Base-by-base conservation (phyloP, 2,888 invertebrate genomes). In the Alviniconcha strummeri region DNA sequence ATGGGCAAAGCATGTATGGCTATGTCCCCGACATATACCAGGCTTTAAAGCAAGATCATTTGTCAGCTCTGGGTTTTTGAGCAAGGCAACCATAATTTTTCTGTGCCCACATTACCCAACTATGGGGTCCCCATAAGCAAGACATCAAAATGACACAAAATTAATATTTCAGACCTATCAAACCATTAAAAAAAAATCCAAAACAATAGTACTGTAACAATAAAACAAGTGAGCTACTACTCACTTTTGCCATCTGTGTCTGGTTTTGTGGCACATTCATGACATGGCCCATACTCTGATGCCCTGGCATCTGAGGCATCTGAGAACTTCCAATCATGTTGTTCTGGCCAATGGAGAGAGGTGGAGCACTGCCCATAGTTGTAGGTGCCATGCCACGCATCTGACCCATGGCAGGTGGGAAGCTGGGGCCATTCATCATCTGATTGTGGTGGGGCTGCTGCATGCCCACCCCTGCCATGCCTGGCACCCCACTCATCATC, bases 401-500 rank as follows among this genome's bases (percentile, higher is more conserved):
- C 78, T 86, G 88, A 17, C 85, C 89, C 85, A 88, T 83, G 85
- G 89, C 88, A 76, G 87, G 86, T 87, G 90, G 88, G 85, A 89
- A 89, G 82, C 90, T 91, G 81, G 92, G 93, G 86, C 93, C 93
- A 89, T 93, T 93, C 87, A 93, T 89, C 88, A 91, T 89, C 83
- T 89, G 90, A 88, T 90, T 90, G 71, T 78, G 83, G 60, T 79
- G 83, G 13, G 83, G 60, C 71, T 86, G 88, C 75, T 86, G 84
- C 74, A 84, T 88, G 83, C 89, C 90, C 67, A 87, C 87, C 84
- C 85, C 85, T 64, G 85, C 87, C 71, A 86, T 85, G 82, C 84
- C 85, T 72, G 85, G 85, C 52, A 87, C 83, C 81, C 84, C 86
- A 79, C 86, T 80, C 86, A 89, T 88, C 87, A 88, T 85, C 81